phyloP scores from a whole-genome alignment of 2,113 vertebrate genomes.

The cattle (Bos taurus) region ARS-UCD2.0 NC_037348.1:45756501-45757000 shows the following conservation, averaged over 20 bases:
- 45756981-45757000: background rate
- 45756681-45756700: background rate
- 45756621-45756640: conserved; percentile 1
- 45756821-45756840: background rate
- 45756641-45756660: background rate
- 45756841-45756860: background rate
- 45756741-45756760: background rate
- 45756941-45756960: background rate
- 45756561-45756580: conserved; percentile 12
- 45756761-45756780: background rate
- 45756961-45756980: background rate
- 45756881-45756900: conserved; percentile 5
- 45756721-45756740: background rate
- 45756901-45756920: background rate
- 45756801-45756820: background rate
- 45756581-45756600: background rate
- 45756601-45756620: background rate
- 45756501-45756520: background rate
- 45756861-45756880: conserved; percentile 15
- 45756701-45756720: background rate
- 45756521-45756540: background rate
- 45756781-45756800: background rate
- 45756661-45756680: background rate
- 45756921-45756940: background rate
- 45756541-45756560: background rate